Conservation (phyloP, 2,888 invertebrate genomes). For the Gerris lacustris region DNA sequence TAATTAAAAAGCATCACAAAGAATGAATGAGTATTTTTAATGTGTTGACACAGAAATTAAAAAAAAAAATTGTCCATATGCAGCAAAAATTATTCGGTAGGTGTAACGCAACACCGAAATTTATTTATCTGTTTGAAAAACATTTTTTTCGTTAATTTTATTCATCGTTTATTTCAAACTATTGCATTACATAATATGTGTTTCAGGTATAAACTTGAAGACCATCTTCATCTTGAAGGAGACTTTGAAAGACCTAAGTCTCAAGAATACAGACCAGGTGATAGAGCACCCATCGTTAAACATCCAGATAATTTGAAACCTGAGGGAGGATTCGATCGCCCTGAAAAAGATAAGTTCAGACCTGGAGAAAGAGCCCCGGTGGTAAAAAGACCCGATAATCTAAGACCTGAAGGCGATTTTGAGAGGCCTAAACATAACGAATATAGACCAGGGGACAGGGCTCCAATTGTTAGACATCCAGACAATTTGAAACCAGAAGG, state of each 20-base stretch:
- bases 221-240: conserved; percentile 59
- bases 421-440: conserved; percentile 36
- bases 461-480: conserved; percentile 39
- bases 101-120: no score
- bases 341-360: conserved; percentile 21
- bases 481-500: conserved; percentile 45
- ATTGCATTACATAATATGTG: no score
- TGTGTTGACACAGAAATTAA: no score
- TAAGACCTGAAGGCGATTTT: conserved; percentile 48
- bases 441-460: conserved; percentile 40
- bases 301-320: conserved; percentile 36
- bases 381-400: conserved; percentile 37
- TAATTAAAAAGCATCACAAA: no score
- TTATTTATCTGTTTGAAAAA: no score
- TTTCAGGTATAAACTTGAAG: conserved; percentile 39
- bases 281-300: conserved; percentile 30
- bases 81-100: no score
- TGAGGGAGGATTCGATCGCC: conserved; percentile 36
- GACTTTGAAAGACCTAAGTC: conserved; percentile 33
- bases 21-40: no score
- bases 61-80: no score
- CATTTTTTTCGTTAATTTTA: no score
- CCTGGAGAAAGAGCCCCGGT: conserved; percentile 46
- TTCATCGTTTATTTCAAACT: no score
- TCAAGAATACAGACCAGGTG: conserved; percentile 38